These are phyloP conservation scores for Nephrotoma guestfalica DNA, from an alignment of 2,888 invertebrate genomes.

Conservation along the genomic window DNA sequence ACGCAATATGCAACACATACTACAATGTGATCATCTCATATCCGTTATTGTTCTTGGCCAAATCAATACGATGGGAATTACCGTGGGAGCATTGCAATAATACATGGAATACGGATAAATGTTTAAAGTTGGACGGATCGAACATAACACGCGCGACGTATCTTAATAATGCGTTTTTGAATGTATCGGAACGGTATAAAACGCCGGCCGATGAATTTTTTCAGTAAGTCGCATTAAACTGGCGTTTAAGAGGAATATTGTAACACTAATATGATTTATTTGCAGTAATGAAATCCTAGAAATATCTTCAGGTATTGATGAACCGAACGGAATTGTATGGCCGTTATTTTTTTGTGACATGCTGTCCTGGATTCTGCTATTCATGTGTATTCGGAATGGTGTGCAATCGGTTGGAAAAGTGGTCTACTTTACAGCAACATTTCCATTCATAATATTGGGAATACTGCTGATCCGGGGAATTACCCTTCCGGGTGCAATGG, in stretches of 20 bases:
- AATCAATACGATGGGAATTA: constrained; percentile 47
- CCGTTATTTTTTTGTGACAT: constrained; percentile 59
- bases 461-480: constrained; percentile 60
- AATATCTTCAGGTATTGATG: constrained; percentile 56
- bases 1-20: constrained; percentile 65
- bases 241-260: no score
- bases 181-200: constrained; percentile 21
- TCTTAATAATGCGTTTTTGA: constrained; percentile 3
- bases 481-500: constrained; percentile 63
- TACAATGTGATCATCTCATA: constrained; percentile 78
- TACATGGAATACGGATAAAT: constrained; percentile 67
- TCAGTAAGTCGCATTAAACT: constrained; percentile 40
- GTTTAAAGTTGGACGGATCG: constrained; percentile 34
- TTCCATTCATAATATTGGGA: constrained; percentile 62
- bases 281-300: constrained; percentile 62
- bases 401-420: constrained; percentile 54
- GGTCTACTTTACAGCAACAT: constrained; percentile 78
- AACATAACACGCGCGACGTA: not conserved
- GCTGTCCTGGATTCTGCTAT: constrained; percentile 66
- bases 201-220: constrained; percentile 75
- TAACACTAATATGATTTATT: constrained; percentile 10
- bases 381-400: constrained; percentile 73
- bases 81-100: constrained; percentile 70
- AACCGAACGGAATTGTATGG: constrained; percentile 67
- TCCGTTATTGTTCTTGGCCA: constrained; percentile 62